Evolutionary conservation across 2,888 invertebrate genomes (phyloP).

Genomic region (Diarsia mendica): DNA sequence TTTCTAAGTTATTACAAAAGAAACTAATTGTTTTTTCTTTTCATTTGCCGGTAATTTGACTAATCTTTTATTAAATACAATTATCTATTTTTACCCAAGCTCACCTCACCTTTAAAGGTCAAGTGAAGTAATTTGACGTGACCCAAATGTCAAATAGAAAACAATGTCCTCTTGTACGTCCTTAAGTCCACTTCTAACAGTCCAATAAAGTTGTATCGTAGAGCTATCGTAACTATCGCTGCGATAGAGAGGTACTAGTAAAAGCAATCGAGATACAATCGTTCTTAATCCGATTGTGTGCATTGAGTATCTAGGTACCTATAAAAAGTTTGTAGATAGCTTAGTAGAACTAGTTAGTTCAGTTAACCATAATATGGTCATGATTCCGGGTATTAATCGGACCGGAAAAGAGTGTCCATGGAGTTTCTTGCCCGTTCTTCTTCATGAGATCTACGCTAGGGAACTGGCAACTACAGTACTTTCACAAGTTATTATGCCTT

Average conservation of each 20-base stretch:
- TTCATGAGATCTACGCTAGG: too few relatives aligned
- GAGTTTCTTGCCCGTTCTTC: too few relatives aligned
- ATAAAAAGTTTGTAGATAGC: constrained; percentile 1
- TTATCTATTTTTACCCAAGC: neutral
- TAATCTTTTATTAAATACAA: neutral
- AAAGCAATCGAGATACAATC: constrained; percentile 25
- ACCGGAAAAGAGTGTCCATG: too few relatives aligned
- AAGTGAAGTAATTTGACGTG: neutral
- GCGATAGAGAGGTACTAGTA: constrained; percentile 14
- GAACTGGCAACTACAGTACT: too few relatives aligned
- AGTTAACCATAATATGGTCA: too few relatives aligned
- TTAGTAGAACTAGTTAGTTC: too few relatives aligned
- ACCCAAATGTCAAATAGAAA: neutral
- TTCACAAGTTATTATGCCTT: too few relatives aligned
- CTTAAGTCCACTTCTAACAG: neutral
- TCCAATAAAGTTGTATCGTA: constrained; percentile 3
- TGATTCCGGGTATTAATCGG: too few relatives aligned
- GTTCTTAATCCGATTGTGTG: constrained; percentile 22
- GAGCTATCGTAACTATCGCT: constrained; percentile 12
- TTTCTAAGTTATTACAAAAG: neutral
- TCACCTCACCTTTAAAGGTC: neutral
- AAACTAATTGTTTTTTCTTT: neutral
- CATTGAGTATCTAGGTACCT: neutral
- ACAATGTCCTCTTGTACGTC: neutral
- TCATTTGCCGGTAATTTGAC: neutral